Conservation (phyloP, 2,113 vertebrate species). For the Prolemur simus region DNA sequence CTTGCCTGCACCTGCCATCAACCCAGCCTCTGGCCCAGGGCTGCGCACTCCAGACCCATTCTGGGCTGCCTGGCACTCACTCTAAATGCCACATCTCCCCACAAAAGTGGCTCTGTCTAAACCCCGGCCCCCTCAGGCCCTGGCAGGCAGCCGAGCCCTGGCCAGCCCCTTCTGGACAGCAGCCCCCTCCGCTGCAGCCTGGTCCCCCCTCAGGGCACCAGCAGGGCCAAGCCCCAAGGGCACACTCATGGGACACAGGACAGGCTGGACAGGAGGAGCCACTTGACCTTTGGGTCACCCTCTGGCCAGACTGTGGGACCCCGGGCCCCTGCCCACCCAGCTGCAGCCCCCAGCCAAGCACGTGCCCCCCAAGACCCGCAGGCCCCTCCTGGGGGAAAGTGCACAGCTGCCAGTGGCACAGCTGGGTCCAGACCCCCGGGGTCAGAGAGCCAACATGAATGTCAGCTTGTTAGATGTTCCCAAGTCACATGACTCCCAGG, state of each 20-base stretch:
- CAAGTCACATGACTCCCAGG: not conserved
- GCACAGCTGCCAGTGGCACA: not conserved
- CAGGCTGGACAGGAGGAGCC: not conserved
- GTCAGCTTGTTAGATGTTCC: not conserved
- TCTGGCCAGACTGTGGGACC: not conserved
- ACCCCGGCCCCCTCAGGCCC: not conserved
- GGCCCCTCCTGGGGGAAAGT: not conserved
- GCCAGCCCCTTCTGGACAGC: not conserved
- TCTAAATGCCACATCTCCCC: not conserved
- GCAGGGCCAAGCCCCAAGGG: not conserved
- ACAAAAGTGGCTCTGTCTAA: not conserved
- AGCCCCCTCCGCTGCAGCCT: not conserved
- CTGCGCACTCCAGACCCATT: not conserved
- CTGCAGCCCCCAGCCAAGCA: not conserved
- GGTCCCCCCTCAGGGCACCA: accelerated
- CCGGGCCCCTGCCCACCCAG: not conserved
- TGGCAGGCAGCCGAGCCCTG: not conserved
- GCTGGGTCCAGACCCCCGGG: not conserved
- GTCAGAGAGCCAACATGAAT: not conserved
- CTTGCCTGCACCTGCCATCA: not conserved
- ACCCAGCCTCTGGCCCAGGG: not conserved
- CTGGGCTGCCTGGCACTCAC: not conserved
- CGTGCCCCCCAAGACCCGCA: not conserved
- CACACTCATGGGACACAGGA: not conserved
- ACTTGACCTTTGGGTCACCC: not conserved